Evolutionary conservation across 2,888 invertebrate species (phyloP).

Genomic region (Metellina segmentata): DNA sequence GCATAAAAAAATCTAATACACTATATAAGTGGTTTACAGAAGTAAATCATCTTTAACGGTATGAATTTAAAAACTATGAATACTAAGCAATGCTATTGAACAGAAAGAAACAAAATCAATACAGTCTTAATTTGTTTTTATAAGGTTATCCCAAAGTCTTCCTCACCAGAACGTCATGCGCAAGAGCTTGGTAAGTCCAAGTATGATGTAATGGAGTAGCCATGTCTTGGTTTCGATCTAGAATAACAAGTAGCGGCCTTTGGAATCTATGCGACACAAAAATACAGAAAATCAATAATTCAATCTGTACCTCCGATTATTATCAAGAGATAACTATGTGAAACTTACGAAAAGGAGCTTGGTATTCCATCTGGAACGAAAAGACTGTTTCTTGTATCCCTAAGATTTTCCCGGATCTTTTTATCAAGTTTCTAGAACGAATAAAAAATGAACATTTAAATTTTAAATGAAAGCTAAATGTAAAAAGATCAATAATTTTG

Average conservation of each 20-base stretch:
- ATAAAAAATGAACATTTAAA: background rate
- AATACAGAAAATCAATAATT: background rate
- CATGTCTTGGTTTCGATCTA: constrained; percentile 97
- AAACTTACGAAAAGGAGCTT: constrained; percentile 83
- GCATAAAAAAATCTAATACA: too few species aligned
- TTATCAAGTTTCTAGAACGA: constrained; percentile 90
- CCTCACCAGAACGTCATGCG: constrained; percentile 92
- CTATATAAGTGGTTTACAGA: too few species aligned
- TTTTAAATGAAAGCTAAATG: background rate
- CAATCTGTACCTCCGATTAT: background rate
- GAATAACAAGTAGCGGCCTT: constrained; percentile 92
- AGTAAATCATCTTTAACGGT: too few species aligned
- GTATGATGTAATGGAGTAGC: constrained; percentile 99
- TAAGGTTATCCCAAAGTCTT: background rate
- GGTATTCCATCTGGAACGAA: constrained; percentile 91
- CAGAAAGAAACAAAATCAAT: background rate
- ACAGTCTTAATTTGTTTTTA: background rate
- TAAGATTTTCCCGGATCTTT: constrained; percentile 96
- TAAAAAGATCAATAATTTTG: too few species aligned
- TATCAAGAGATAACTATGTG: background rate
- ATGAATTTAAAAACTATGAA: too few species aligned
- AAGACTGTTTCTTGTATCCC: constrained; percentile 97
- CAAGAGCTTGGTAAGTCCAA: constrained; percentile 99
- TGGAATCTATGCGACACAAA: constrained; percentile 86
- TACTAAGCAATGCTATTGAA: too few species aligned